Evolutionary conservation across 2,797 vertebrate genomes (phyloP).

Genomic region (Protonibea diacanthus): DNA sequence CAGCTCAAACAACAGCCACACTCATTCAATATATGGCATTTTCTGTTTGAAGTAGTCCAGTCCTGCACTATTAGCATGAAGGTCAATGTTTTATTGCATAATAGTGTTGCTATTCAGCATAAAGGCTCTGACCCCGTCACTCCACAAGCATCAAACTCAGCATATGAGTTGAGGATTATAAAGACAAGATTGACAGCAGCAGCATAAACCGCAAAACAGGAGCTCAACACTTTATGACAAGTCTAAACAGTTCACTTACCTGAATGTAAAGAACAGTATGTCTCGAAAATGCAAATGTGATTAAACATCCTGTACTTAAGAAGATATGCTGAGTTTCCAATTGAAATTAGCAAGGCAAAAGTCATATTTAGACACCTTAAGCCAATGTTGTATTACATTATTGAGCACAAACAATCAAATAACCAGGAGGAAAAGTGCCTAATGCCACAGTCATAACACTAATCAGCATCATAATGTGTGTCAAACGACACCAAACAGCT

Average conservation of each 20-base stretch:
- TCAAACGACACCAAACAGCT: background rate
- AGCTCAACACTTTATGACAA: background rate
- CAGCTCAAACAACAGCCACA: background rate
- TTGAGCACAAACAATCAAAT: background rate
- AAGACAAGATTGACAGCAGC: background rate
- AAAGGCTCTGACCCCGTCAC: background rate
- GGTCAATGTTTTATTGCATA: background rate
- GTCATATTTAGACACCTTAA: background rate
- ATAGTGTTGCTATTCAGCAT: background rate
- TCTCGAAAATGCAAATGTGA: background rate
- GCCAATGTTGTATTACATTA: background rate
- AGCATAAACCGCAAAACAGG: background rate
- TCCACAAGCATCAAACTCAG: background rate
- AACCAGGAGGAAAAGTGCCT: background rate
- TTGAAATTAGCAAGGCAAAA: background rate
- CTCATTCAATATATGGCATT: background rate
- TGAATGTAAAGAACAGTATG: background rate
- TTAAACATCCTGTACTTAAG: no score
- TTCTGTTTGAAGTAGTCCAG: background rate
- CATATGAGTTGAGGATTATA: background rate
- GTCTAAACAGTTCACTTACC: background rate
- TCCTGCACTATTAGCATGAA: background rate
- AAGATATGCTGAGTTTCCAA: background rate
- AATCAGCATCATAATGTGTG: background rate
- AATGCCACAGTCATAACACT: background rate